Conservation (phyloP, 2,888 invertebrate species). For the Eristalis arbustorum region DNA sequence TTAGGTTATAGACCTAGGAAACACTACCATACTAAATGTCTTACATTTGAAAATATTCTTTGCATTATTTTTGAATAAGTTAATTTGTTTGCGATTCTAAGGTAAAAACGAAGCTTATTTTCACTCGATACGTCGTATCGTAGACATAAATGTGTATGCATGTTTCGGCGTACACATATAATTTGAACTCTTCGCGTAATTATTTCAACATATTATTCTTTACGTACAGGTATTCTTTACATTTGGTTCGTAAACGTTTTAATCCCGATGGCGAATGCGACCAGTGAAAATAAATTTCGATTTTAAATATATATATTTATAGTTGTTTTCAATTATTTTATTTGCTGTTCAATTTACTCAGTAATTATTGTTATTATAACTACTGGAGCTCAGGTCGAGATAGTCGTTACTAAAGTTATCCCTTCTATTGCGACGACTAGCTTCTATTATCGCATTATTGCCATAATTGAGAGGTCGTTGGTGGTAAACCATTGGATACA, state of each 20-base stretch:
- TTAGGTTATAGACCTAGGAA: conserved; percentile 31
- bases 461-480: conserved; percentile 18
- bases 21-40: conserved; percentile 33
- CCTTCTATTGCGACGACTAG: neutral
- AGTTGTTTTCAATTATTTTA: neutral
- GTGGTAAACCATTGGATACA: neutral
- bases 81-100: neutral
- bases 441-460: conserved; percentile 3
- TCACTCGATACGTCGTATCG: neutral
- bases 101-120: conserved; percentile 12
- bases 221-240: neutral
- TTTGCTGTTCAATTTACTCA: neutral
- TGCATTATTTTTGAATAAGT: neutral
- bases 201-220: neutral
- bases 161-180: neutral
- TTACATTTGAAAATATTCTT: conserved; percentile 23
- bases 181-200: neutral
- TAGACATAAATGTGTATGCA: neutral
- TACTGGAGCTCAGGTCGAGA: neutral
- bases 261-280: neutral
- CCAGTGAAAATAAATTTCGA: neutral
- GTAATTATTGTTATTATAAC: conserved; percentile 13
- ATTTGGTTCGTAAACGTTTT: conserved; percentile 4
- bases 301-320: neutral
- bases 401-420: conserved; percentile 24